Evolutionary conservation across 2,113 vertebrate genomes (phyloP).

Genomic region (Pyxicephalus adspersus): DNA sequence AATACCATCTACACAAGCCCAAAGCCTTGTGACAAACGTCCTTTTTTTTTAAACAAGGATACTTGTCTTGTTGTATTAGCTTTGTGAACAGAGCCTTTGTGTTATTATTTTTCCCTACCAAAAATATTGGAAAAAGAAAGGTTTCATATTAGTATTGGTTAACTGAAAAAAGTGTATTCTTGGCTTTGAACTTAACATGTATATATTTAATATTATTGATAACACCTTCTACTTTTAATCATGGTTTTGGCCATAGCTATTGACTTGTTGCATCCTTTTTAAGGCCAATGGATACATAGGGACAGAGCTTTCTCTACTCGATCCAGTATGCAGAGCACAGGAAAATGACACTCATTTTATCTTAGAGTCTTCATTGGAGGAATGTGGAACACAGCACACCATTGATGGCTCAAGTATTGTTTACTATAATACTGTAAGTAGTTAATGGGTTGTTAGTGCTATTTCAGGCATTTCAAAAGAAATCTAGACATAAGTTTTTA

Average conservation of each 20-base stretch:
- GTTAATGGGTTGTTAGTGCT: background rate
- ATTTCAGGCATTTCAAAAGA: background rate
- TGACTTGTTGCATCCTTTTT: slow-evolving; percentile 62
- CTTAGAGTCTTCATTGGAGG: slow-evolving; percentile 80
- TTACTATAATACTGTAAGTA: slow-evolving; percentile 90
- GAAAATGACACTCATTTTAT: slow-evolving; percentile 91
- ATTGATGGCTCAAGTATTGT: slow-evolving; percentile 67
- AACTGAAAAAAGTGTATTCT: too few species aligned
- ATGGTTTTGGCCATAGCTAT: slow-evolving; percentile 14
- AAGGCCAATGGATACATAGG: slow-evolving; percentile 79
- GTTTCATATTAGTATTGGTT: too few species aligned
- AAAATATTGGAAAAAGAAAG: too few species aligned
- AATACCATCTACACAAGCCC: too few species aligned
- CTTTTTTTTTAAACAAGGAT: too few species aligned
- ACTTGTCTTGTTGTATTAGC: too few species aligned
- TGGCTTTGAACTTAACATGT: too few species aligned
- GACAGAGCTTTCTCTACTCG: slow-evolving; percentile 84
- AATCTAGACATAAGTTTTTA: too few species aligned
- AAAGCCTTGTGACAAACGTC: too few species aligned
- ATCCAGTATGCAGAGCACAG: slow-evolving; percentile 86
- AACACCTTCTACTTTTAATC: background rate
- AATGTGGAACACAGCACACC: slow-evolving; percentile 78
- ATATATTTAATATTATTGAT: too few species aligned
- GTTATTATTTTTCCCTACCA: too few species aligned
- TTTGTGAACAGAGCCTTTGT: too few species aligned